Evolutionary conservation across 2,888 invertebrate genomes (phyloP), one percentile per base, ranked within the genome.

Genomic region (Melikaiella ostensackeni): DNA sequence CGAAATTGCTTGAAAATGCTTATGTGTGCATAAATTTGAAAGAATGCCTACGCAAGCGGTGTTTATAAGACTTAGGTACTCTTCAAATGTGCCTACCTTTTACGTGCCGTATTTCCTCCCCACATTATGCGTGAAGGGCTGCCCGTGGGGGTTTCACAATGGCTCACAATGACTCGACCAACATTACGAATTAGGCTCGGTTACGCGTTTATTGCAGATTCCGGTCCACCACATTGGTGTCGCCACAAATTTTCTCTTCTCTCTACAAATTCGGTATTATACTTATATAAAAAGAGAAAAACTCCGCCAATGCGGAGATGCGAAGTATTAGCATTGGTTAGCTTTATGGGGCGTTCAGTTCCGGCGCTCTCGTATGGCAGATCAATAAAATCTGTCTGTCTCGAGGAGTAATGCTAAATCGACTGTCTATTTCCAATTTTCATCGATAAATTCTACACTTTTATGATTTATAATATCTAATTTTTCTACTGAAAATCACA

Each of bases 311-410:
- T 90, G 89, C 87, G 84, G 87, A 88, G 89, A 90, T 86, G 84
- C 88, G 87, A 89, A 88, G 89, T 93, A 93, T 93, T 93, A 93
- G 93, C 93, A 93, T 93, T 93, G 93, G 93, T 93, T 93, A 92
- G 92, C 92, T 93, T 93, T 93, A 93, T 93, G 93, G 93, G 89
- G 93, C 93, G 92, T 93, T 92, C 92, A 93, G 89, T 91, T 91
- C 91, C 91, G 91, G 87, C 84, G 84, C 85, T 88, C 79, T 75
- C 74, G 79, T 62, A 77, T 81, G 80, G 80, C 83, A 85, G 89
- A 89, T 90, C 90, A 89, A 91, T 90, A 90, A 89, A 89, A 89
- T 89, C 89, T 87, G 87, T 86, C 89, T 88, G 88, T 86, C 86
- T 86, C 87, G 86, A 89, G 88, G 89, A 89, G 87, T 88, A 88